These are phyloP conservation scores for Tauraco hartlaubi DNA, from an alignment of 2,797 vertebrate genomes.

Conservation along the genomic window DNA sequence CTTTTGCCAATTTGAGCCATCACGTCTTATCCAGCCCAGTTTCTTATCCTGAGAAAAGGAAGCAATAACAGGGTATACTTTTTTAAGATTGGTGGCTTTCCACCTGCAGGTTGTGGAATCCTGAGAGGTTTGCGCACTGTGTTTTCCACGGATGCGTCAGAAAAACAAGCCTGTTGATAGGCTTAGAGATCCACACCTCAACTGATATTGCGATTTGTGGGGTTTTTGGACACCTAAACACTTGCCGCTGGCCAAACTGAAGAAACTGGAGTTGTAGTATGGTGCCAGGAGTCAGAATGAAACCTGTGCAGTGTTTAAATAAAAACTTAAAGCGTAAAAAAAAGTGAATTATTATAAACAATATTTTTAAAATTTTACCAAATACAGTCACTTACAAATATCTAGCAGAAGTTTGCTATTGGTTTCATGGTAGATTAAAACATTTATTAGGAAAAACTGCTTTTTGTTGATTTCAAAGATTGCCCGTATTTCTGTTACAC, in stretches of 20 bases:
- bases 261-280: not conserved
- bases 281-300: not conserved
- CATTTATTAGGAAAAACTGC: not conserved
- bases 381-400: not conserved
- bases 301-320: not conserved
- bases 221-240: not conserved
- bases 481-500: not conserved
- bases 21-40: constrained; percentile 24
- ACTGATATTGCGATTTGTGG: not conserved
- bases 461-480: not conserved
- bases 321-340: not conserved
- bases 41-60: constrained; percentile 7
- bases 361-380: not conserved
- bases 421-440: not conserved
- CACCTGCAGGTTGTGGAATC: not conserved
- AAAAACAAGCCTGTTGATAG: not conserved
- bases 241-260: not conserved
- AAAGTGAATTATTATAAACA: not conserved
- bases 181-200: not conserved
- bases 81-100: not conserved
- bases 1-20: not conserved
- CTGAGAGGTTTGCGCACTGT: not conserved
- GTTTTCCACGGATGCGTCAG: not conserved
- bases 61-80: not conserved
- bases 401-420: not conserved